Evolutionary conservation across 2,113 vertebrate species (phyloP).

Genomic region (Addax nasomaculatus): DNA sequence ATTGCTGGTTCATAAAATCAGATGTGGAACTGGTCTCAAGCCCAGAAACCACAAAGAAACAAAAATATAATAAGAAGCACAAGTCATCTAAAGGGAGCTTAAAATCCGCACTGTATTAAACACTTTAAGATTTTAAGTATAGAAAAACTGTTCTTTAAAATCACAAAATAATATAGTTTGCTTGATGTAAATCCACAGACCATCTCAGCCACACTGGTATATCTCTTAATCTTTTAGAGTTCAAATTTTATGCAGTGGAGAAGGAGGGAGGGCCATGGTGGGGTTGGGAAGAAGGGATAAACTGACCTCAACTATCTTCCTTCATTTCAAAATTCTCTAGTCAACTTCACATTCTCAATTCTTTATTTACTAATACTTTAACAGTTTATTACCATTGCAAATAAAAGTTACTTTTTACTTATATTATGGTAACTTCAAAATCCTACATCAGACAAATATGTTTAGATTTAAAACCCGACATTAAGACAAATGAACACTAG

Average conservation of each 20-base stretch:
- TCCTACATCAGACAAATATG: background rate
- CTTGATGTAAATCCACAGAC: background rate
- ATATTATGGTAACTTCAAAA: background rate
- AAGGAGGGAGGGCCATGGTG: background rate
- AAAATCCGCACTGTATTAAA: background rate
- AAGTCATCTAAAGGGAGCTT: background rate
- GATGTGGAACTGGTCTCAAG: background rate
- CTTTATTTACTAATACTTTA: background rate
- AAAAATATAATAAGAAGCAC: conserved; percentile 34
- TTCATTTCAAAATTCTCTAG: conserved; percentile 7
- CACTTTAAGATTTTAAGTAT: background rate
- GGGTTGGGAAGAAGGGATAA: background rate
- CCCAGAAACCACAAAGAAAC: conserved; percentile 14
- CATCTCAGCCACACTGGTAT: background rate
- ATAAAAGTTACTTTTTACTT: conserved; percentile 15
- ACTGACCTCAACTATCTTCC: background rate
- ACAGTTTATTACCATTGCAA: background rate
- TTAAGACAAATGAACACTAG: background rate
- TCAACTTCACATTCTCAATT: background rate
- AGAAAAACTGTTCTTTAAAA: background rate
- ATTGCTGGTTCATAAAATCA: conserved; percentile 36
- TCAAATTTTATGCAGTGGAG: background rate
- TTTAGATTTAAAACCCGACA: conserved; percentile 17
- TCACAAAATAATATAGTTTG: conserved; percentile 3
- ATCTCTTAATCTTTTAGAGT: background rate